These are phyloP conservation scores for Norana najaformis DNA, from an alignment of 2,888 invertebrate genomes.

Conservation along the genomic window DNA sequence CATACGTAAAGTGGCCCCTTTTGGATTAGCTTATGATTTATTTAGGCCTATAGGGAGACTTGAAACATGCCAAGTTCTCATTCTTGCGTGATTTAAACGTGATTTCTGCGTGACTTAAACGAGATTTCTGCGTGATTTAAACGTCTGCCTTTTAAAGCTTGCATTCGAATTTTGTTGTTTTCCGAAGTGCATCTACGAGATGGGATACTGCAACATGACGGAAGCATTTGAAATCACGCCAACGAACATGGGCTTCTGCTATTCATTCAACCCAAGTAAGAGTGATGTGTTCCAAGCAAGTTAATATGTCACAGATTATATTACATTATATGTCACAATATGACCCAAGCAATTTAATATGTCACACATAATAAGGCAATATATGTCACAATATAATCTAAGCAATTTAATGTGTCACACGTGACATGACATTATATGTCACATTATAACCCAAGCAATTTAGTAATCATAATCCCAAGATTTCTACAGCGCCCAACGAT, in stretches of 20 bases:
- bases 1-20: too few relatives aligned
- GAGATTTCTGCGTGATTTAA: neutral
- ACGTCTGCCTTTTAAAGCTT: neutral
- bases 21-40: too few relatives aligned
- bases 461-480: too few relatives aligned
- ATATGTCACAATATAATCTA: too few relatives aligned
- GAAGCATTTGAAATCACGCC: neutral
- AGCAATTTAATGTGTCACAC: too few relatives aligned
- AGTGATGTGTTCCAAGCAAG: neutral
- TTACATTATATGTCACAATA: too few relatives aligned
- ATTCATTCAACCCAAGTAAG: constrained; percentile 23
- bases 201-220: neutral
- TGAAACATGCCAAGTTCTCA: neutral
- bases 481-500: too few relatives aligned
- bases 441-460: too few relatives aligned
- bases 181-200: constrained; percentile 15
- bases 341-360: too few relatives aligned
- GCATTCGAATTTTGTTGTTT: neutral
- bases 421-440: too few relatives aligned
- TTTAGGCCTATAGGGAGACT: neutral
- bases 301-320: neutral
- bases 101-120: neutral
- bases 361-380: too few relatives aligned
- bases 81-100: neutral
- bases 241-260: constrained; percentile 21